Evolutionary conservation across 1,140 invertebrate species (phyloP), one percentile per base, ranked within the genome.

Genomic region (Globodera ellingtonae): DNA sequence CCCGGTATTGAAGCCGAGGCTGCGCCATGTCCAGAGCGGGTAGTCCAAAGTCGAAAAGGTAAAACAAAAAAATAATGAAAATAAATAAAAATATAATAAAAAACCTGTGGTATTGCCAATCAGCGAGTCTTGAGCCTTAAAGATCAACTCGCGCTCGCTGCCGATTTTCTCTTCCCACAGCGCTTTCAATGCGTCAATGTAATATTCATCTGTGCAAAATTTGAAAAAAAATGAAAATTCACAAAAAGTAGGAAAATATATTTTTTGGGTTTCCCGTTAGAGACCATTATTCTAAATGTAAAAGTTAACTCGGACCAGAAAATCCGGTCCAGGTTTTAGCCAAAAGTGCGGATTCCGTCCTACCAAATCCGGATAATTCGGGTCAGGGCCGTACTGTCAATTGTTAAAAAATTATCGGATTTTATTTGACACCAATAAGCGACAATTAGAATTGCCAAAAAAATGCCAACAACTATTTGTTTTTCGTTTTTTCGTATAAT

Each of bases 91-190:
- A 59, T 0, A 18, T 18, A 59, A 2, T 18, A 1, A 24, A 1
- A 24, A 5, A 59, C 56, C 56, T 24, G 72, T 72, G n/a, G 76
- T 24, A 69, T 70, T 73, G 2, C 83, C 83, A 62, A 89, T 84
- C 62, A 89, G 65, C 48, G 79, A 82, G 80, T 89, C 87, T 10
- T 79, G 78, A n/a, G 84, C 84, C 76, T 89, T 87, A 62, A 89
- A 65, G 35, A 81, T 81, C 50, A 89, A 71, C 72, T 89, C 88
- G 5, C 87, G 78, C 81, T 89, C 86, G 47, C 74, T 84, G 13
- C 88, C 83, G 44, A 88, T 80, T 67, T 89, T 88, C 13, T 89
- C 88, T 15, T 84, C 74, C 78, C 83, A 89, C 13, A 89, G 48
- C 70, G 77, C 81, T 48, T 83, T 81, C 21, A 89, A 77, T 13